Evolutionary conservation across 2,113 vertebrate species (phyloP), one percentile per base, ranked within the genome.

Genomic region (Aviceda subcristata): DNA sequence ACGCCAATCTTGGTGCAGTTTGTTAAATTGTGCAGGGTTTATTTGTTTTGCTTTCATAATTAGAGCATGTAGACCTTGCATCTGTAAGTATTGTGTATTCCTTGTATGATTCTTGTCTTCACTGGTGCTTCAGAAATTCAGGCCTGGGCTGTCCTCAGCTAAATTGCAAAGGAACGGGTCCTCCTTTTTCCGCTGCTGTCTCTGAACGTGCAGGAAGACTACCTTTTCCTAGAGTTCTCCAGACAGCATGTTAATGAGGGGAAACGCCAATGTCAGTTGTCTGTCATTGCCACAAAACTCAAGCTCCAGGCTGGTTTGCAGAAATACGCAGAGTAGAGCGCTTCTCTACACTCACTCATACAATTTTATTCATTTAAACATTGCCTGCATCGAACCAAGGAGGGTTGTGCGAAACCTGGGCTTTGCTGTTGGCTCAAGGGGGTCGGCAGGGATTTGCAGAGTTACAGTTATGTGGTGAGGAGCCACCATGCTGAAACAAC

Each of bases 11-110:
- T 12, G 86, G 56, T 92, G 36, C 95, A 93, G 86, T 95, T 78
- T 91, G 85, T 92, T 92, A 69, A 97, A 94, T 66, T 94, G 91
- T 46, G 91, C 94, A 87, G 77, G 94, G 92, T 88, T 95, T 94
- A 81, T 83, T 95, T 97, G 84, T 92, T 96, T 96, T 73, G 93
- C 86, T 95, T 91, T 91, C 71, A 13, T 92, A 43, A 90, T 91
- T 95, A 95, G 91, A 96, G 95, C 97, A 94, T 74, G 96, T 97
- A 98, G 98, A 97, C 85, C 78, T 95, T 78, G 94, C 94, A 88
- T 87, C 96, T 97, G 93, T 98, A 97, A 98, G 97, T 97, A 97
- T 76, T 90, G 88, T 97, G 96, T 98, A 93, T 88, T 94, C 90
- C 95, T 74, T 60, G 78, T 92, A 48, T 51, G 85, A 62, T 63